phyloP scores from a whole-genome alignment of 2,888 invertebrate species.

The Choristoneura rosaceana region DNA sequence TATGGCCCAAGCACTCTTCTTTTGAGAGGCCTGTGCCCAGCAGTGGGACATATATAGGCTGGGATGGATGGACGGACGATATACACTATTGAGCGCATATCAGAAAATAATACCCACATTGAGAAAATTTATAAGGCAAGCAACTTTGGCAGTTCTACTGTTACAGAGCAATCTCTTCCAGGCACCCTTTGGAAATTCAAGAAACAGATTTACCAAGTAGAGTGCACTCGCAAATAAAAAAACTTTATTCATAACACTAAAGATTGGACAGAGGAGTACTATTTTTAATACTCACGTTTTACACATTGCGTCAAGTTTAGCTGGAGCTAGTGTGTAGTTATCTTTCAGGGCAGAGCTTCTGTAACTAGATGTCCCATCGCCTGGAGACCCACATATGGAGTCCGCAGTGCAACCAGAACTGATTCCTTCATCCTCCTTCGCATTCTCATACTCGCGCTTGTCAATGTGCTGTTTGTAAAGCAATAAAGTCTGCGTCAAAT shows the following conservation, averaged over 20 bases:
- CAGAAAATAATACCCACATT: too few species aligned
- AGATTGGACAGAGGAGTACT: not conserved
- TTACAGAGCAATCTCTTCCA: too few species aligned
- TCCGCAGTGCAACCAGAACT: slow-evolving; percentile 68
- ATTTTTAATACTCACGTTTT: slow-evolving; percentile 60
- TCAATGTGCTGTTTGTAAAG: slow-evolving; percentile 78
- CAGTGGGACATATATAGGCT: too few species aligned
- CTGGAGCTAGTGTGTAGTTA: slow-evolving; percentile 66
- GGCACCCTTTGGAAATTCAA: too few species aligned
- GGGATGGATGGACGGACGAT: too few species aligned
- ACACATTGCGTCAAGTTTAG: slow-evolving; percentile 76
- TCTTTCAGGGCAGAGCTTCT: slow-evolving; percentile 47
- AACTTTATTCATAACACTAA: too few species aligned
- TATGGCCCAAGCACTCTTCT: too few species aligned
- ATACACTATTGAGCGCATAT: too few species aligned
- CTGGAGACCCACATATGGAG: slow-evolving; percentile 66
- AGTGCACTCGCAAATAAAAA: not conserved
- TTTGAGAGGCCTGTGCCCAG: too few species aligned
- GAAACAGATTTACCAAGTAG: too few species aligned
- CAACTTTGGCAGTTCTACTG: too few species aligned
- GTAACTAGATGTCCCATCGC: slow-evolving; percentile 48
- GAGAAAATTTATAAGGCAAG: too few species aligned
- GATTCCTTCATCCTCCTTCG: slow-evolving; percentile 74
- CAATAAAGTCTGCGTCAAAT: slow-evolving; percentile 71
- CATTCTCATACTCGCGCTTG: slow-evolving; percentile 71